phyloP scores from a whole-genome alignment of 2,797 vertebrate genomes.

The Rhinella marina region DNA sequence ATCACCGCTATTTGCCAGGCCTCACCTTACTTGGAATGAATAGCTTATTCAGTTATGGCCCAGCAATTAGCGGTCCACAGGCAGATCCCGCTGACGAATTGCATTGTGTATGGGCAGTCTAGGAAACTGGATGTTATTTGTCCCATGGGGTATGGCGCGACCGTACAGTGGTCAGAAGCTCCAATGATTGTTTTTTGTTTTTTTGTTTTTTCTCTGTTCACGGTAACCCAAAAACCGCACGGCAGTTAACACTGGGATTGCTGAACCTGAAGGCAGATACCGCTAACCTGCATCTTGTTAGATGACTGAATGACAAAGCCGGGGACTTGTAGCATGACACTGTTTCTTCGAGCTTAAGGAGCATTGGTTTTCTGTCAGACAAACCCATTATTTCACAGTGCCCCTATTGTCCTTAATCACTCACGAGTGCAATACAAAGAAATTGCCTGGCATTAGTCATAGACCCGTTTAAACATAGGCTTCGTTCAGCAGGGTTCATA shows the following conservation, averaged over 20 bases:
- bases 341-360: slow-evolving; percentile 15
- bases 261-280: neutral
- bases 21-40: too few species aligned
- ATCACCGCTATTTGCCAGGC: too few species aligned
- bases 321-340: neutral
- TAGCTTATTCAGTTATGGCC: too few species aligned
- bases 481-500: slow-evolving; percentile 9
- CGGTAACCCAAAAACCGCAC: too few species aligned
- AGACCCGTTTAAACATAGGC: slow-evolving; percentile 34
- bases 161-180: too few species aligned
- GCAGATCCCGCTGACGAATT: too few species aligned
- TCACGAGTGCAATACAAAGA: slow-evolving; percentile 38
- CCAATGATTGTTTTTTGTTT: too few species aligned
- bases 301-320: neutral
- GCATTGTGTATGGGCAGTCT: too few species aligned
- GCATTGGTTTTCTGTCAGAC: slow-evolving; percentile 36
- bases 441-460: slow-evolving; percentile 42
- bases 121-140: too few species aligned
- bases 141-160: too few species aligned
- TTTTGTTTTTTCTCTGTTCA: too few species aligned
- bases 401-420: slow-evolving; percentile 45
- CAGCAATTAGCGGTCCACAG: too few species aligned
- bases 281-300: neutral
- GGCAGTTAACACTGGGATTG: neutral
- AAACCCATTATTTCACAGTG: slow-evolving; percentile 50